phyloP scores from a whole-genome alignment of 2,888 invertebrate genomes.

The Callimorpha dominula region DNA sequence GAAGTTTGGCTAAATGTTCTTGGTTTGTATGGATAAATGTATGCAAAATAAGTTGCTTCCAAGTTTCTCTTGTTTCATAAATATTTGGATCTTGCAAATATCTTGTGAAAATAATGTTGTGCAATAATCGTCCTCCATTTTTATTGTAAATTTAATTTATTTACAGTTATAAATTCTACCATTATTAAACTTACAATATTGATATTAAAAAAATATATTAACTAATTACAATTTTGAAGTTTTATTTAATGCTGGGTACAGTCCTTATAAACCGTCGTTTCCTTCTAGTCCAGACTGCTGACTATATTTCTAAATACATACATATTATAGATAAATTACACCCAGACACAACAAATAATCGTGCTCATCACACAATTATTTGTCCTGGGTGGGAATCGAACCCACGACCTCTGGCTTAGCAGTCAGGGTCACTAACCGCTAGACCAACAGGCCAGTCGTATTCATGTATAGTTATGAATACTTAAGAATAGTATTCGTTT shows the following conservation, averaged over 20 bases:
- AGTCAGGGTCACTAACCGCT: too few relatives aligned
- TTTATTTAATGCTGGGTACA: background rate
- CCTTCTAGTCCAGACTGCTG: too few relatives aligned
- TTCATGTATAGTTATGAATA: too few relatives aligned
- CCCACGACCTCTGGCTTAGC: too few relatives aligned
- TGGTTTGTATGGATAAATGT: background rate
- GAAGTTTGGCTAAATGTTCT: background rate
- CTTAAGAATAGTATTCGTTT: too few relatives aligned
- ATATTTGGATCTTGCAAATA: background rate
- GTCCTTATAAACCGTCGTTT: background rate
- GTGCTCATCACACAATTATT: too few relatives aligned
- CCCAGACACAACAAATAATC: too few relatives aligned
- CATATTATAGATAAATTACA: too few relatives aligned
- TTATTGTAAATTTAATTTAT: constrained; percentile 21
- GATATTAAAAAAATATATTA: constrained; percentile 1
- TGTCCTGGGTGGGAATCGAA: too few relatives aligned
- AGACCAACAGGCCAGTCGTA: too few relatives aligned
- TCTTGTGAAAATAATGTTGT: constrained; percentile 10
- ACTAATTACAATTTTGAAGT: constrained; percentile 5
- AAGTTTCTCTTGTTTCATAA: background rate
- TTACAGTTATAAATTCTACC: background rate
- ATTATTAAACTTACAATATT: constrained; percentile 7
- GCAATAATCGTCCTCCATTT: constrained; percentile 23
- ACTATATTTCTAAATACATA: too few relatives aligned
- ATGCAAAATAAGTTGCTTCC: background rate